Evolutionary conservation across 2,888 invertebrate species (phyloP).

Genomic region (Sacculina carcini): DNA sequence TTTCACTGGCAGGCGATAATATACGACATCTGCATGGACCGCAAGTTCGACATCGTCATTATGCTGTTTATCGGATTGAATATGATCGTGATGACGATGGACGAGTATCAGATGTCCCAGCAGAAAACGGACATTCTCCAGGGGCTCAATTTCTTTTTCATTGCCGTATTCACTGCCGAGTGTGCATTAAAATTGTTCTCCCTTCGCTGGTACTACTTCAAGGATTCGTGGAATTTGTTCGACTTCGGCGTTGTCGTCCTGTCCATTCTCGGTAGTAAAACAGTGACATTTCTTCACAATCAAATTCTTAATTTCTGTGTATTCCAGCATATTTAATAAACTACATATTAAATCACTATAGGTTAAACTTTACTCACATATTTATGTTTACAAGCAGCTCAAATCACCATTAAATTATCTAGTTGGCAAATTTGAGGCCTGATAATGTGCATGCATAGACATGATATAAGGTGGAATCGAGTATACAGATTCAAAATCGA

Average conservation of each 20-base stretch:
- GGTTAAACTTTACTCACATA: too few relatives aligned
- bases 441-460: too few relatives aligned
- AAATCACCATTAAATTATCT: too few relatives aligned
- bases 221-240: slow-evolving; percentile 97
- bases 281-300: too few relatives aligned
- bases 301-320: too few relatives aligned
- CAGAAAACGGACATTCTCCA: slow-evolving; percentile 34
- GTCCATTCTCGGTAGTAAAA: slow-evolving; percentile 72
- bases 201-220: slow-evolving; percentile 92
- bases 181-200: slow-evolving; percentile 95
- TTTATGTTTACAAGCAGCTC: too few relatives aligned
- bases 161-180: slow-evolving; percentile 92
- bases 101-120: slow-evolving; percentile 37
- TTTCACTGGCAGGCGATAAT: slow-evolving; percentile 88
- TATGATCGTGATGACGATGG: slow-evolving; percentile 96
- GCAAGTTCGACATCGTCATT: slow-evolving; percentile 97
- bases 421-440: too few relatives aligned
- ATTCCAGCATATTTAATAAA: too few relatives aligned
- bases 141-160: slow-evolving; percentile 88
- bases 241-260: slow-evolving; percentile 97
- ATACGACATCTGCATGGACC: slow-evolving; percentile 90
- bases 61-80: slow-evolving; percentile 96
- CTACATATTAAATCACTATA: too few relatives aligned
- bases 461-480: too few relatives aligned
- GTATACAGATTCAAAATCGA: too few relatives aligned